A percentile compares a stretch with the other conserved stretches of the same genome.
Conservation (phyloP, 2,797 vertebrate genomes). For the Sebastes variabilis region DNA sequence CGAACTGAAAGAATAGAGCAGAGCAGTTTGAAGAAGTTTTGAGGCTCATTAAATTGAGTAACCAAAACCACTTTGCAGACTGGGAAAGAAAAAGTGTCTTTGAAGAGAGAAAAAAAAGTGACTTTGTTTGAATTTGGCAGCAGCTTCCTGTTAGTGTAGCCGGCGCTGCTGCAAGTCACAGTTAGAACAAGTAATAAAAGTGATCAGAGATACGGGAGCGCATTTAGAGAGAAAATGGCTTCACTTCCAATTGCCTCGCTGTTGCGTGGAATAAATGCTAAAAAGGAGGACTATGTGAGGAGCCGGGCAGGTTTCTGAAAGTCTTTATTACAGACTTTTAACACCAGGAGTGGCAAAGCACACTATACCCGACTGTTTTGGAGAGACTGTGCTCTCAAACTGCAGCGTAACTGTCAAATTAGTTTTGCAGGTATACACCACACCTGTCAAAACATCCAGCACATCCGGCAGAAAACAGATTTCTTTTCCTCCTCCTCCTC, state of each 20-base stretch:
- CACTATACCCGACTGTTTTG: constrained; percentile 4
- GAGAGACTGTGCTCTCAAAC: constrained; percentile 7
- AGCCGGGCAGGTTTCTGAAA: constrained; percentile 25
- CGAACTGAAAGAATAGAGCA: constrained; percentile 8
- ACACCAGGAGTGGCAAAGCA: constrained; percentile 5
- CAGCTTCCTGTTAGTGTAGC: constrained; percentile 16
- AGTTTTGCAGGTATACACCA: constrained; percentile 64
- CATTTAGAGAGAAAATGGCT: constrained; percentile 34
- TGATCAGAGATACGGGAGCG: constrained; percentile 37
- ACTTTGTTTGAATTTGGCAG: constrained; percentile 47
- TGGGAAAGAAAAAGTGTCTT: constrained; percentile 13
- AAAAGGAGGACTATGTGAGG: constrained; percentile 28
- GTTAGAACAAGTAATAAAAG: constrained; percentile 37
- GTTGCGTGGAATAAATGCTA: constrained; percentile 28
- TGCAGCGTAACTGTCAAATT: constrained; percentile 45
- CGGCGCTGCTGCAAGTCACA: constrained; percentile 16
- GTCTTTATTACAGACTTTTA: constrained; percentile 26
- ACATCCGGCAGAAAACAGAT: constrained; percentile 25
- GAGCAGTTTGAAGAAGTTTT: constrained; percentile 21
- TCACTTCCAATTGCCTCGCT: constrained; percentile 25
- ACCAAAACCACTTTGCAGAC: constrained; percentile 3
- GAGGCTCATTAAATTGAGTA: constrained; percentile 31
- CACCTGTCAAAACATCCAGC: constrained; percentile 67
- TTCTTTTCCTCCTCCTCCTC: not conserved
- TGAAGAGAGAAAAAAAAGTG: constrained; percentile 37